phyloP scores from a whole-genome alignment of 2,888 invertebrate species.

The Acanthosepion pharaonis region DNA sequence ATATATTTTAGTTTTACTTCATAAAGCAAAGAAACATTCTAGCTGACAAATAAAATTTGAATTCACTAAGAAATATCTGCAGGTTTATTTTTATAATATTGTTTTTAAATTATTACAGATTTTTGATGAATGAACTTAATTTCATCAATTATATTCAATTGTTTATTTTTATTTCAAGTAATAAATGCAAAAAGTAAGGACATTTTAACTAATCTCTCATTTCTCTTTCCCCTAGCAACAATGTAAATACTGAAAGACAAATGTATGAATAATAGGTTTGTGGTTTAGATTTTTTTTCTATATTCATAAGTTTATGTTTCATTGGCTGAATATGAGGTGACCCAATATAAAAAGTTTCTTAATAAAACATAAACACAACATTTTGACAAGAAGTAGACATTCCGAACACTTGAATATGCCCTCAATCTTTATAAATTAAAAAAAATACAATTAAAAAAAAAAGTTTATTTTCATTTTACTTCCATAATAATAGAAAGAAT shows the following conservation, averaged over 20 bases:
- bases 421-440: neutral
- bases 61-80: neutral
- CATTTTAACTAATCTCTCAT: neutral
- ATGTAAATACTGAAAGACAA: neutral
- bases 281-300: neutral
- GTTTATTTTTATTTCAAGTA: neutral
- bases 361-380: neutral
- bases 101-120: neutral
- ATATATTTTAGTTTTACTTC: neutral
- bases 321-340: neutral
- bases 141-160: neutral
- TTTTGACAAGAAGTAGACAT: neutral
- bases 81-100: neutral
- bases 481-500: neutral
- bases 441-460: neutral
- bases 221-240: neutral
- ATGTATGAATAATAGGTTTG: slow-evolving; percentile 4
- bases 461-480: neutral
- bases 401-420: neutral
- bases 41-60: neutral
- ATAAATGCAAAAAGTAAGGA: neutral
- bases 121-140: neutral
- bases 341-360: neutral
- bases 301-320: neutral
- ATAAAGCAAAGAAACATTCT: neutral